Base-by-base conservation (phyloP, 1,140 invertebrate species). In the Goniozus legneri region DNA sequence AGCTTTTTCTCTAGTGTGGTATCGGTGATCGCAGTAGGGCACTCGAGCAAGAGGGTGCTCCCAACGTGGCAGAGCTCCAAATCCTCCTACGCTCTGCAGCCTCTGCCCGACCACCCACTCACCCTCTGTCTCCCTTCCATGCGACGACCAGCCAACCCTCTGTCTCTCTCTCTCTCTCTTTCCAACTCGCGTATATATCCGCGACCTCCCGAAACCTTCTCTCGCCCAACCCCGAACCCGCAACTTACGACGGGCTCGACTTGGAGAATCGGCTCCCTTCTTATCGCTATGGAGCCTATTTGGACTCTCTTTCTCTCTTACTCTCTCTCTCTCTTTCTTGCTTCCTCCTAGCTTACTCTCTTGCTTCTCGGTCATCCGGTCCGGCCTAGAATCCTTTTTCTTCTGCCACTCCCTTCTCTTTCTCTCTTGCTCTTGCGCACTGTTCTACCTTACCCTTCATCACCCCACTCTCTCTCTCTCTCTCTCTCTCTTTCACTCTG, bases 1-100 rank as follows among this genome's bases (percentile, higher is more conserved):
- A n/a, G n/a, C n/a, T n/a, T n/a, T n/a, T n/a, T n/a, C 50, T 72
- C 53, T 68, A 71, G 67, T 65, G 65, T 67, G 56, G 67, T 73
- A 74, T 75, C 71, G 68, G 68, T 67, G 70, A 74, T 75, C 69
- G 64, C 44, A 67, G 71, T 73, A 75, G 73, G 60, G 69, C 68
- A 58, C 73, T 74, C 58, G 61, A 70, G 61, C 53, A 62, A 50
- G 55, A 75, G 68, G 60, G 69, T 69, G 58, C 63, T 73, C 60
- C 54, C 58, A 44, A 65, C 62, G 62, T 73, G 71, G 71, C 71
- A 73, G 55, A 64, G 57, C 65, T 75, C 71, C 71, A 75, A 73
- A 73, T 68, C 65, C 56, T 59, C 48, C 60, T 58, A 58, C 60
- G 60, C 42, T 31, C n/a, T n/a, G n/a, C n/a, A n/a, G n/a, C n/a